A percentile compares a stretch with the other conserved stretches of the same genome.
Evolutionary conservation across 2,113 vertebrate species (phyloP).

Genomic region (Tragelaphus imberbis): DNA sequence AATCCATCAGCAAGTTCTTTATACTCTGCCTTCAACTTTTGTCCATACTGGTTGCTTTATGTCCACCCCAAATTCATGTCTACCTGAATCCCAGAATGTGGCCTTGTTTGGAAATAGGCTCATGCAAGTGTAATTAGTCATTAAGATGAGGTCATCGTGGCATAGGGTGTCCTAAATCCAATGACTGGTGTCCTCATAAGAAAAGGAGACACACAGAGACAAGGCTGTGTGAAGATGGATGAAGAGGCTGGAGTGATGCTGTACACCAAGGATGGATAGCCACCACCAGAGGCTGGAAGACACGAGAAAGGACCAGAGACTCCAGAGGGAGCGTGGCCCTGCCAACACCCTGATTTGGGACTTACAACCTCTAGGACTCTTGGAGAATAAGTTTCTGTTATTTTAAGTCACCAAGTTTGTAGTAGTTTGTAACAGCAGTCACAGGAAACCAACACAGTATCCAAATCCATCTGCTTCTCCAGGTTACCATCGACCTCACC

Average conservation of each 20-base stretch:
- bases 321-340: rapidly evolving
- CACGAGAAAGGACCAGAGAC: rapidly evolving
- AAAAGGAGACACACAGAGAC: rapidly evolving
- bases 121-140: neutral
- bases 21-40: too few species aligned
- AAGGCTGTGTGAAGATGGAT: rapidly evolving
- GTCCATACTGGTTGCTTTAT: rapidly evolving
- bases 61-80: neutral
- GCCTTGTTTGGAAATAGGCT: neutral
- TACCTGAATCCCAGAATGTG: neutral
- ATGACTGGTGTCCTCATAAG: rapidly evolving
- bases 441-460: too few species aligned
- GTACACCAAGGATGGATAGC: rapidly evolving
- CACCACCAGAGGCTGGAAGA: rapidly evolving
- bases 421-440: neutral
- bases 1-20: neutral
- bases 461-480: neutral
- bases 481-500: rapidly evolving
- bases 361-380: rapidly evolving
- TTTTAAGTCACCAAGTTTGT: neutral
- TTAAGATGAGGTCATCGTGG: neutral
- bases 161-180: neutral
- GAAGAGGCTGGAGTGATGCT: rapidly evolving
- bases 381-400: neutral
- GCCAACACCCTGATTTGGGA: rapidly evolving